A percentile compares a stretch with the other conserved stretches of the same genome.
These are phyloP conservation scores for Leucophora obtusa DNA, from an alignment of 2,888 invertebrate species.

Conservation along the genomic window DNA sequence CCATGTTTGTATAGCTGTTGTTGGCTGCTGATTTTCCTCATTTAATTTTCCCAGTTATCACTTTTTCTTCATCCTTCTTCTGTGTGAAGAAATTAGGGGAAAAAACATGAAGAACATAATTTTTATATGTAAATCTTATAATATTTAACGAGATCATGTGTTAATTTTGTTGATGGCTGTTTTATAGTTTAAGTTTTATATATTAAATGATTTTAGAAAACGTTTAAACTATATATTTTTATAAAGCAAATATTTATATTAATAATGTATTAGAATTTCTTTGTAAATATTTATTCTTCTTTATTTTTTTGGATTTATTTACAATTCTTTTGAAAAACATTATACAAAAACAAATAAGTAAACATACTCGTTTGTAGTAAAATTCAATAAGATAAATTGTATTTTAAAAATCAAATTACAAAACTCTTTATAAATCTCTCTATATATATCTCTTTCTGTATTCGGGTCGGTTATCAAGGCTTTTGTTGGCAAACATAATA, in stretches of 20 bases:
- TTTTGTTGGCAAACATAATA: slow-evolving; percentile 29
- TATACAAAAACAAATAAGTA: neutral
- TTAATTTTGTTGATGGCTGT: slow-evolving; percentile 33
- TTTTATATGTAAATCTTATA: slow-evolving; percentile 21
- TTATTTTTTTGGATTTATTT: neutral
- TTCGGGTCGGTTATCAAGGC: slow-evolving; percentile 34
- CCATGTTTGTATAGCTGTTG: slow-evolving; percentile 24
- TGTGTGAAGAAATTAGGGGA: slow-evolving; percentile 8
- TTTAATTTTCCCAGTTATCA: slow-evolving; percentile 13
- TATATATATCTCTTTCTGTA: slow-evolving; percentile 28
- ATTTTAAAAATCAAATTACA: slow-evolving; percentile 57
- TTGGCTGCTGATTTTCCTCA: slow-evolving; percentile 16
- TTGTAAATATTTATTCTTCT: slow-evolving; percentile 6
- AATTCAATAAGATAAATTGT: slow-evolving; percentile 61
- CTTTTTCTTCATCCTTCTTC: neutral
- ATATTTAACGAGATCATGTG: slow-evolving; percentile 46
- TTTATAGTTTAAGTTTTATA: slow-evolving; percentile 33
- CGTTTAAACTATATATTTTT: neutral
- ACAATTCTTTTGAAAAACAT: neutral
- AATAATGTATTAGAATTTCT: neutral
- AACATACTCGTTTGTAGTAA: slow-evolving; percentile 8
- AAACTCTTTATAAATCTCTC: slow-evolving; percentile 39
- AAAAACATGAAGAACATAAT: slow-evolving; percentile 9
- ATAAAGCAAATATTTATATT: neutral
- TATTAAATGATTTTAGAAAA: slow-evolving; percentile 2